A percentile compares a stretch with the other conserved stretches of the same genome.
These are phyloP conservation scores for Empis stercorea DNA, from an alignment of 2,888 invertebrate species.

Conservation along the genomic window DNA sequence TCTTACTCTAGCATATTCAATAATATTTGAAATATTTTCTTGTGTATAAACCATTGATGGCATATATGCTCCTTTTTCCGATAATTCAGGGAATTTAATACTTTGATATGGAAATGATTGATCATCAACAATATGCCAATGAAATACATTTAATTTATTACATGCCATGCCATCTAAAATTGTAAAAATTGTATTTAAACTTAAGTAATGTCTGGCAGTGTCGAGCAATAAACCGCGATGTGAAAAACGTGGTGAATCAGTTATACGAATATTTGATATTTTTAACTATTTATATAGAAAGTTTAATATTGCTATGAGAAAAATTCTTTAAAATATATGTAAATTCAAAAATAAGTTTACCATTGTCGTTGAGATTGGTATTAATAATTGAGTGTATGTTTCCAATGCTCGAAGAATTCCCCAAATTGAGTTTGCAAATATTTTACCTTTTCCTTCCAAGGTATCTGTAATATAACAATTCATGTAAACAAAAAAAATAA, in stretches of 20 bases:
- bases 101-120: conserved; percentile 86
- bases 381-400: conserved; percentile 67
- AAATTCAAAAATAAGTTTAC: conserved; percentile 18
- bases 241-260: conserved; percentile 65
- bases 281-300: conserved; percentile 38
- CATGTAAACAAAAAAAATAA: too few species aligned
- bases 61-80: conserved; percentile 56
- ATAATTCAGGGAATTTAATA: conserved; percentile 59
- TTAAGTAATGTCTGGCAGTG: conserved; percentile 76
- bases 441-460: neutral
- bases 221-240: conserved; percentile 80
- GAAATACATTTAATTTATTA: conserved; percentile 86
- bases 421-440: conserved; percentile 18
- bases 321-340: neutral
- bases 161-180: conserved; percentile 75
- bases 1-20: conserved; percentile 62
- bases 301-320: neutral
- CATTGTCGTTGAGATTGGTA: conserved; percentile 19
- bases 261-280: conserved; percentile 53
- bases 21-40: conserved; percentile 49
- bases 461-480: neutral
- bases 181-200: conserved; percentile 47
- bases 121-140: conserved; percentile 93
- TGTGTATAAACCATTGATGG: conserved; percentile 49
- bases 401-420: conserved; percentile 65